These are phyloP conservation scores for Drosophila nr. perissopoda DNA, from an alignment of 2,888 invertebrate species.

Conservation along the genomic window DNA sequence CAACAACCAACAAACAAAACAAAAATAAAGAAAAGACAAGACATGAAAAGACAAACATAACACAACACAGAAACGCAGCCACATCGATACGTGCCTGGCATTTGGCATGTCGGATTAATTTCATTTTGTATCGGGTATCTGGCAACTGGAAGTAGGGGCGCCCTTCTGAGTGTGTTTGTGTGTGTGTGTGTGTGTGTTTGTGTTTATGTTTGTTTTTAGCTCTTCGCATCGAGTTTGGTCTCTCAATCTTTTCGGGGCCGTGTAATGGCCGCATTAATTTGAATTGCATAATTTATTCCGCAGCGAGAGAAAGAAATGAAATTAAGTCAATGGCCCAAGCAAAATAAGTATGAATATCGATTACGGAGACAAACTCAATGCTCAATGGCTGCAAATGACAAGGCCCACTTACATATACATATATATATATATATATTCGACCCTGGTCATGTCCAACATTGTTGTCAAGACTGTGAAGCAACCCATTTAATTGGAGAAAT, in stretches of 20 bases:
- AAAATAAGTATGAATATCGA: slow-evolving; percentile 76
- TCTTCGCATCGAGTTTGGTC: slow-evolving; percentile 23
- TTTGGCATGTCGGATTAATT: slow-evolving; percentile 81
- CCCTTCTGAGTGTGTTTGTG: slow-evolving; percentile 14
- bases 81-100: slow-evolving; percentile 80
- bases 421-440: background rate
- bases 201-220: slow-evolving; percentile 18
- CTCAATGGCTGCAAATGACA: slow-evolving; percentile 48
- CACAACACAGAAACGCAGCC: slow-evolving; percentile 57
- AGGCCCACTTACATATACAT: slow-evolving; percentile 25
- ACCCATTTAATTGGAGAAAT: slow-evolving; percentile 84
- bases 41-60: slow-evolving; percentile 56
- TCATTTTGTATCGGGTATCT: slow-evolving; percentile 64
- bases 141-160: slow-evolving; percentile 14
- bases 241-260: slow-evolving; percentile 47
- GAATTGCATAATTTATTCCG: slow-evolving; percentile 79
- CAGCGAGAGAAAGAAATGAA: slow-evolving; percentile 61
- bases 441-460: slow-evolving; percentile 23
- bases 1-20: slow-evolving; percentile 30
- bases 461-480: slow-evolving; percentile 49
- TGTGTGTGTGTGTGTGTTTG: slow-evolving; percentile 22
- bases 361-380: slow-evolving; percentile 46
- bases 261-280: slow-evolving; percentile 76
- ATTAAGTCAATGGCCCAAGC: slow-evolving; percentile 76
- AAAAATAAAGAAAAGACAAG: slow-evolving; percentile 22